Percentiles rank a stretch among this genome's conserved stretches.
These are phyloP conservation scores for Oreortyx pictus DNA, from an alignment of 2,797 vertebrate species.

Conservation along the genomic window DNA sequence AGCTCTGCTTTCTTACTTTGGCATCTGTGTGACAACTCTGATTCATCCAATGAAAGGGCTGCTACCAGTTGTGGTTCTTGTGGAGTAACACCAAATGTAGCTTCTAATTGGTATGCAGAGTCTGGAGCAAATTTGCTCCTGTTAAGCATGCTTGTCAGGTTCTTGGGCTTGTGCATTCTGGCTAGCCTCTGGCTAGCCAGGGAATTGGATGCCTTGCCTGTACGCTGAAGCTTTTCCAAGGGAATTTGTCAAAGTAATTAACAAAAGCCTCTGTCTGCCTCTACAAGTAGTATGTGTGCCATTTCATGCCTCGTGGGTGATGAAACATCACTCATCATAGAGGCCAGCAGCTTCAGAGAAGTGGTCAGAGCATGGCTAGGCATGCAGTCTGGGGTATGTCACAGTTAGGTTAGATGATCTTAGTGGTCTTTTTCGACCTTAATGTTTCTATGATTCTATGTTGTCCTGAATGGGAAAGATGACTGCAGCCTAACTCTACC, in stretches of 20 bases:
- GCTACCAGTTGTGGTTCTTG: not conserved
- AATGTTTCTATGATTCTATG: too few species aligned
- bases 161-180: not conserved
- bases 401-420: too few species aligned
- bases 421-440: too few species aligned
- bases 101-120: conserved; percentile 34
- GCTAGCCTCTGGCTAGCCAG: conserved; percentile 53
- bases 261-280: conserved; percentile 11
- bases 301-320: not conserved
- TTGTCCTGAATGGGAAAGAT: not conserved
- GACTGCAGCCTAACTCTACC: not conserved
- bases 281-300: not conserved
- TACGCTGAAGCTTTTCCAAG: conserved; percentile 26
- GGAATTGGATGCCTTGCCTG: conserved; percentile 1
- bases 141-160: conserved; percentile 22
- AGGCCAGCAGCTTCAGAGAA: conserved; percentile 7
- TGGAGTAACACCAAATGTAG: not conserved
- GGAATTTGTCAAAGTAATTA: conserved; percentile 34
- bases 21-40: not conserved
- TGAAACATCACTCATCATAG: conserved; percentile 32
- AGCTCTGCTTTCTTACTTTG: not conserved
- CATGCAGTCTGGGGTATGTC: not conserved
- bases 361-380: not conserved
- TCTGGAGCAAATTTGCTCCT: not conserved
- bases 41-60: not conserved